Percentiles rank a stretch among this genome's conserved stretches.
Conservation (phyloP, 2,888 invertebrate species). For the Cerceris rybyensis region DNA sequence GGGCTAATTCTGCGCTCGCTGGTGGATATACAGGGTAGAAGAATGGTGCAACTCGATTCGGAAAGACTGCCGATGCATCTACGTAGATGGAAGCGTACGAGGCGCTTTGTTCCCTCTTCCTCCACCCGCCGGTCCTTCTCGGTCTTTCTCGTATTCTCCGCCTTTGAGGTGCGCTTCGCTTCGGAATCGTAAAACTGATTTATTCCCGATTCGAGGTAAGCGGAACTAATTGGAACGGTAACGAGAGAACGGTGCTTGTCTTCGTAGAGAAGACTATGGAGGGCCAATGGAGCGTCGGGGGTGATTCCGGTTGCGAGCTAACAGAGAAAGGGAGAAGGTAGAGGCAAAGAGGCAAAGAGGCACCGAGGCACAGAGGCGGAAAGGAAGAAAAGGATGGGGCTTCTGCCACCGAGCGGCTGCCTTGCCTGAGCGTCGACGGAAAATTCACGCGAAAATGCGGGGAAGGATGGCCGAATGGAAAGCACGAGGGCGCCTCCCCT, state of each 20-base stretch:
- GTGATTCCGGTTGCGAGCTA: neutral
- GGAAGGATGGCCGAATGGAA: no score
- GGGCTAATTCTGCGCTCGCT: slow-evolving; percentile 29
- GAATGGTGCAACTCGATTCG: slow-evolving; percentile 20
- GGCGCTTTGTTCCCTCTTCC: slow-evolving; percentile 27
- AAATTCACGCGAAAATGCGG: no score
- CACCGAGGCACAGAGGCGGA: no score
- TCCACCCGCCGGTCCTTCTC: neutral
- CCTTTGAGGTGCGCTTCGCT: slow-evolving; percentile 2
- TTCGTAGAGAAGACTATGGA: neutral
- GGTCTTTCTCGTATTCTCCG: neutral
- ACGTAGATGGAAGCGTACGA: slow-evolving; percentile 24
- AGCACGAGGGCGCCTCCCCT: no score
- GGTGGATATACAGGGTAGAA: slow-evolving; percentile 24
- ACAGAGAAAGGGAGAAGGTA: neutral
- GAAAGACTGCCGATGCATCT: neutral
- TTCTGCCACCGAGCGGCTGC: neutral
- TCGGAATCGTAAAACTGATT: slow-evolving; percentile 32
- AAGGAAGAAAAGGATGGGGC: neutral
- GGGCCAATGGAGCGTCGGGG: neutral
- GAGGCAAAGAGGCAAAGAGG: neutral
- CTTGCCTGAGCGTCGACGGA: no score
- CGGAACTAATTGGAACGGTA: slow-evolving; percentile 52
- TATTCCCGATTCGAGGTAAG: slow-evolving; percentile 28
- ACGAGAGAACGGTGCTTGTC: slow-evolving; percentile 20